Evolutionary conservation across 2,797 vertebrate genomes (phyloP).

Genomic region (Poecilia wingei): DNA sequence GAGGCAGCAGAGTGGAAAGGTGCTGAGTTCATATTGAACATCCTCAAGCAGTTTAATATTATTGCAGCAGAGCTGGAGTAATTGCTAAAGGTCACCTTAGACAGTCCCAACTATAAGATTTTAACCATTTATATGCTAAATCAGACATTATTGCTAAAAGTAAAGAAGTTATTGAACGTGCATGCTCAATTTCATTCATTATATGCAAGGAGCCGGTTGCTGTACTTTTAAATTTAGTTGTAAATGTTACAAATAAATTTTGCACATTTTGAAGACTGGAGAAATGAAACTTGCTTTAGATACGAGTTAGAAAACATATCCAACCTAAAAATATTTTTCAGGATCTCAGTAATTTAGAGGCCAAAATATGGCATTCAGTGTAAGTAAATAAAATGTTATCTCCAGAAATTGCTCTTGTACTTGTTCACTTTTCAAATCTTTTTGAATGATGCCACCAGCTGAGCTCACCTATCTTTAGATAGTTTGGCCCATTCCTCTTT

Average conservation of each 20-base stretch:
- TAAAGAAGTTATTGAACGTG: not conserved
- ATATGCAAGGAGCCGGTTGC: too few relatives aligned
- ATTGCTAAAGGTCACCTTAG: not conserved
- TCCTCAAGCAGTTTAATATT: not conserved
- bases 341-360: not conserved
- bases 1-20: slow-evolving; percentile 3
- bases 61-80: not conserved
- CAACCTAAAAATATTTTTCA: not conserved
- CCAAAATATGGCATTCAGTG: not conserved
- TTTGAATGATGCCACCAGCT: too few relatives aligned
- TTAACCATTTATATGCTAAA: not conserved
- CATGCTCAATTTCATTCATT: not conserved
- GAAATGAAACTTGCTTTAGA: not conserved
- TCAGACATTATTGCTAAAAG: not conserved
- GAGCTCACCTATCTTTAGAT: too few relatives aligned
- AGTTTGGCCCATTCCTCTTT: too few relatives aligned
- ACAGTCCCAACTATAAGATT: not conserved
- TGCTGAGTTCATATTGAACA: not conserved
- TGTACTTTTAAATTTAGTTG: not conserved
- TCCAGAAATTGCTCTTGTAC: not conserved
- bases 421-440: not conserved
- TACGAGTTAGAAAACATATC: not conserved
- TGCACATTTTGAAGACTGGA: not conserved
- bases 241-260: not conserved
- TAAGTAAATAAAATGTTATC: not conserved